Base-by-base conservation (phyloP, 1,140 invertebrate genomes). In the Drosophila rhopaloa region DNA sequence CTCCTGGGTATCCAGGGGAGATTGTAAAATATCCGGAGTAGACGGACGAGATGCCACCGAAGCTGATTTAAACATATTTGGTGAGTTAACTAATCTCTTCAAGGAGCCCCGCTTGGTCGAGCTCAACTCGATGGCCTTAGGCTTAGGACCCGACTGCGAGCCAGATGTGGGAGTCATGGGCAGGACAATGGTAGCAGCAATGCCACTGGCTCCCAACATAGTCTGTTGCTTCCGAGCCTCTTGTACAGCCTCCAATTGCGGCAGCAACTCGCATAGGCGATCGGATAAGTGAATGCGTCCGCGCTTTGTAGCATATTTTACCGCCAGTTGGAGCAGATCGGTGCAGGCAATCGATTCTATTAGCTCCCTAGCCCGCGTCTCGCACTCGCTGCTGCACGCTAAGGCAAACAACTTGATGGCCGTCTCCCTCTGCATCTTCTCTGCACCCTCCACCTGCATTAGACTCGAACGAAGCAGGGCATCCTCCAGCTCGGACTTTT, bases 331-430 rank as follows among this genome's bases (percentile, higher is more conserved):
- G 40, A 98, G 91, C 0, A 97, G 94, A 47, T 96, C 95, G 3
- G 95, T 94, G 74, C 96, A 95, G 11, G 95, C 95, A 91, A 99
- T 95, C 80, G 98, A 93, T 79, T 97, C 95, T 90, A 97, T 97
- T 7, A 98, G 93, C 92, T 99, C 98, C 5, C 97, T 91, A 0
- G 97, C 98, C 43, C 98, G 94, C 77, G 95, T 95, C 81, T 99
- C 97, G 43, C 96, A 94, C 92, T 97, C 97, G 89, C 95, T 95
- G 74, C 95, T 94, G 85, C 96, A 97, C 1, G 97, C 96, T 38
- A 85, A 47, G 16, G 97, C 97, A 94, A 99, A 98, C 19, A 98
- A 92, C 93, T 97, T 98, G 67, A 99, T 94, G 29, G 98, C 94
- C n/a, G 95, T 94, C 91, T 98, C 96, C 71, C 96, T 95, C 5